Base-by-base conservation (phyloP, 2,797 vertebrate genomes). In the Cossypha polioptera region DNA sequence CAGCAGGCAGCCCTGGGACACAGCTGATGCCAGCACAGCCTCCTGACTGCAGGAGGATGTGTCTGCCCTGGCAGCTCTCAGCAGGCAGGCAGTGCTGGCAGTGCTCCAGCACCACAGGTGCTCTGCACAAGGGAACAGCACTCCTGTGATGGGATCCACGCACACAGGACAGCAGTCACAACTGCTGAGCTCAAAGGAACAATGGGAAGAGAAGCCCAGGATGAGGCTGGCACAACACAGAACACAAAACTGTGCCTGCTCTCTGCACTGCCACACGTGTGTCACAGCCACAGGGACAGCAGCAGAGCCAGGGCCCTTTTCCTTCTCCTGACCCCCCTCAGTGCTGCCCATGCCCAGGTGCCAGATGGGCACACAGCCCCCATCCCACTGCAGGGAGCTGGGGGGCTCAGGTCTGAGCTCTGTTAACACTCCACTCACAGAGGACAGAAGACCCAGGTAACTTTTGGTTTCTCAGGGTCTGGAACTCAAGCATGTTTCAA, bases 201-300 rank as follows among this genome's bases (percentile, higher is more conserved):
- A 13, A 1, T 16, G 10, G 38, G 8, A 13, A 31, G 0, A 58
- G 29, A 15, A 42, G 45, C 16, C 15, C 48, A 20, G 15, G 3
- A 24, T 3, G 18, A 26, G 20, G 47, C 54, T 62, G 68, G 66
- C 58, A 75, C 20, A 50, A 20, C 0, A 43, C 28, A 21, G 38
- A 35, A 7, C 1, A 15, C 7, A 25, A 4, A 29, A 31, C 36
- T 4, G 11, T 9, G 45, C 16, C 20, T 9, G 13, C 1, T 1
- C 28, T 61, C 42, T 35, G 26, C 35, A 11, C 11, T 9, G 54
- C 4, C 5, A 31, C 42, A 11, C 0, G 0, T 33, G 9, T 1
- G 9, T 14, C 14, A 40, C 21, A 26, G 31, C 50, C 31, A 31
- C 33, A 43, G 33, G 24, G 59, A 33, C 24, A n/a, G 62, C 53